A percentile compares a stretch with the other conserved stretches of the same genome.
Evolutionary conservation across 2,113 vertebrate species (phyloP).

Genomic region (Apodemus speciosus): DNA sequence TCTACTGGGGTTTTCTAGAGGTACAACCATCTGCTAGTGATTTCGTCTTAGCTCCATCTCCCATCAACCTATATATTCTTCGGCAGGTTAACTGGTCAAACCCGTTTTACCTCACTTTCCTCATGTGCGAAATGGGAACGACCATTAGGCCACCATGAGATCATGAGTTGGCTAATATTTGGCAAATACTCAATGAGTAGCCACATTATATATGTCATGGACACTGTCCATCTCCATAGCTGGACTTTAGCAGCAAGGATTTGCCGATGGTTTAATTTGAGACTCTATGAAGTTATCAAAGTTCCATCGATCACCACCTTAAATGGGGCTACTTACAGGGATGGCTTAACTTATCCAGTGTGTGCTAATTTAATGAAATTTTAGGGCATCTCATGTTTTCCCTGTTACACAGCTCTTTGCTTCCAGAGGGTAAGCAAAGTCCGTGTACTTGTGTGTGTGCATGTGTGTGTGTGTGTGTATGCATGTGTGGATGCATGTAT

Average conservation of each 20-base stretch:
- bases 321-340: neutral
- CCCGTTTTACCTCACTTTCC: neutral
- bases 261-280: neutral
- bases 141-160: neutral
- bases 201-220: neutral
- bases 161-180: neutral
- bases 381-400: neutral
- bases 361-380: neutral
- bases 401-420: neutral
- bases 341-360: neutral
- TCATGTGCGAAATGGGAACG: neutral
- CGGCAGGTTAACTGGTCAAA: neutral
- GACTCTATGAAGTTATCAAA: neutral
- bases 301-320: neutral
- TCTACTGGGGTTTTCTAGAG: neutral
- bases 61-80: neutral
- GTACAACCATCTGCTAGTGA: neutral
- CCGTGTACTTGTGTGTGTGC: neutral
- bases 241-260: neutral
- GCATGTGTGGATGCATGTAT: neutral
- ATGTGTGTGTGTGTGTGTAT: neutral
- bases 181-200: neutral
- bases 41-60: neutral
- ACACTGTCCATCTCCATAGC: neutral
- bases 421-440: neutral